Conservation (phyloP, 2,797 vertebrate species). For the Poeciliopsis turneri region DNA sequence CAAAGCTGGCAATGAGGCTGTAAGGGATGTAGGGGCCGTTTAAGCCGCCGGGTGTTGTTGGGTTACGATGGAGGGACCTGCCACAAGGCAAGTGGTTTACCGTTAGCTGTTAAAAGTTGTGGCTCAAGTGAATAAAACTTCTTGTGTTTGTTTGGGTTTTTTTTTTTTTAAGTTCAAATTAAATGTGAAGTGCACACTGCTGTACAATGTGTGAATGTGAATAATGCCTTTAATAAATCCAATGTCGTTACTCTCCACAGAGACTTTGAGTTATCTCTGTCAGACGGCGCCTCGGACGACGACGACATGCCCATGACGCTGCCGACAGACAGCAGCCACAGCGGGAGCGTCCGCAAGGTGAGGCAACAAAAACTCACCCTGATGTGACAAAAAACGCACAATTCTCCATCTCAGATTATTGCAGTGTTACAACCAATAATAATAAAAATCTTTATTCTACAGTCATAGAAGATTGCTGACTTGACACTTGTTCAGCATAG, state of each 20-base stretch:
- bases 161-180: too few species aligned
- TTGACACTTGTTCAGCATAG: not conserved
- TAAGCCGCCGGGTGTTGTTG: conserved; percentile 5
- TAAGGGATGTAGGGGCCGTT: conserved; percentile 50
- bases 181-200: too few species aligned
- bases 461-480: not conserved
- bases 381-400: not conserved
- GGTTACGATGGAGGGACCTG: conserved; percentile 69
- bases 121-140: not conserved
- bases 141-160: not conserved
- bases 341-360: conserved; percentile 77
- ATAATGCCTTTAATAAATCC: not conserved
- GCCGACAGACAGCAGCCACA: conserved; percentile 51
- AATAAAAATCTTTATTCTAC: not conserved
- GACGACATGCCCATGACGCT: conserved; percentile 54
- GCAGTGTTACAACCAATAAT: not conserved
- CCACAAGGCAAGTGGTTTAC: conserved; percentile 61
- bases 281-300: conserved; percentile 67
- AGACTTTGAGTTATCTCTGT: conserved; percentile 63
- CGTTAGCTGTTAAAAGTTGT: conserved; percentile 16
- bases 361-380: not conserved
- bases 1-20: not conserved
- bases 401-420: not conserved
- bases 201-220: not conserved
- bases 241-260: conserved; percentile 28